phyloP scores from a whole-genome alignment of 1,140 invertebrate species.

The Eufriesea mexicana region DNA sequence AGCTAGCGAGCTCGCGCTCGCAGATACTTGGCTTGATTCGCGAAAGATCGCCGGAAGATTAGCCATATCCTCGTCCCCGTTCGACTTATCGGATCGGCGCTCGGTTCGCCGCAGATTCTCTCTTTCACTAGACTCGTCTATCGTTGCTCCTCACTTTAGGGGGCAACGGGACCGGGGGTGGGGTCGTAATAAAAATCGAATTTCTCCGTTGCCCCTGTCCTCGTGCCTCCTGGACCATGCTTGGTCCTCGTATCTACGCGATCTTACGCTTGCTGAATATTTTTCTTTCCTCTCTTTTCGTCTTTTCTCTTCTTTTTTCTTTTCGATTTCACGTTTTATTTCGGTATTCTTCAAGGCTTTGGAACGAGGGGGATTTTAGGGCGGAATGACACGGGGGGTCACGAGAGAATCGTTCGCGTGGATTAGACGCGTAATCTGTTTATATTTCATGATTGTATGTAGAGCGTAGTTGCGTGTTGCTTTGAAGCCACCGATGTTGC shows the following conservation, averaged over 20 bases:
- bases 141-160: not conserved
- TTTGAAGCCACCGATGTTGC: conserved; percentile 11
- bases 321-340: too few species aligned
- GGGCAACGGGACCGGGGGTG: not conserved
- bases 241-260: too few species aligned
- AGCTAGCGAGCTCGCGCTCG: conserved; percentile 47
- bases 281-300: too few species aligned
- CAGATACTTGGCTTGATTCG: conserved; percentile 77
- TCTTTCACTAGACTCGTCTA: conserved; percentile 6
- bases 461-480: not conserved
- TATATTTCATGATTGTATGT: conserved; percentile 5
- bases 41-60: conserved; percentile 79
- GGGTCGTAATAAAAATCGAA: too few species aligned
- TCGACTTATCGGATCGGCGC: conserved; percentile 67
- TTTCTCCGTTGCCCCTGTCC: too few species aligned
- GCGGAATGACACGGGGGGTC: too few species aligned
- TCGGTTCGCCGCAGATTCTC: conserved; percentile 55
- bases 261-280: too few species aligned
- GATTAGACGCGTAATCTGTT: conserved; percentile 12
- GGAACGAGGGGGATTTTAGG: too few species aligned
- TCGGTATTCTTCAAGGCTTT: too few species aligned
- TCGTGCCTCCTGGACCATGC: too few species aligned
- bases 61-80: conserved; percentile 68
- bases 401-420: not conserved
- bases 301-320: not conserved